A percentile compares a stretch with the other conserved stretches of the same genome.
Conservation (phyloP, 2,797 vertebrate species). For the Spinus olivaceus region DNA sequence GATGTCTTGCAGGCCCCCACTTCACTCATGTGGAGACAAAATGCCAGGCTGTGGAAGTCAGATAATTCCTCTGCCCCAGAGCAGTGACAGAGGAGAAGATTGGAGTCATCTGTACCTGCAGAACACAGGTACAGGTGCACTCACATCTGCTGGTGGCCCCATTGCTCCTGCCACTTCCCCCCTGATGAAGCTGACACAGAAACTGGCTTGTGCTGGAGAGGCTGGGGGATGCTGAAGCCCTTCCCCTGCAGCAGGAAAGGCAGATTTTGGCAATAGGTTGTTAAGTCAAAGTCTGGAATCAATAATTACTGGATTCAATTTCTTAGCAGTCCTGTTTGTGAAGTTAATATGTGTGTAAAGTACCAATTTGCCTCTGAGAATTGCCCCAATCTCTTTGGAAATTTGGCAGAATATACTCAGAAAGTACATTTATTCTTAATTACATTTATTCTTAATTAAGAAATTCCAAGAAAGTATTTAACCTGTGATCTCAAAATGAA, state of each 20-base stretch:
- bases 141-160: fast-evolving
- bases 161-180: neutral
- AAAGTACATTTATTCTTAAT: neutral
- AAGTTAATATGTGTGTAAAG: neutral
- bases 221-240: neutral
- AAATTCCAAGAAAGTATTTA: neutral
- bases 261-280: neutral
- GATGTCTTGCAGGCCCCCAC: neutral
- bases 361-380: neutral
- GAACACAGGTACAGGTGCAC: neutral
- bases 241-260: neutral
- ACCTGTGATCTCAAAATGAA: neutral
- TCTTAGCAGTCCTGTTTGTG: neutral
- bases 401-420: neutral
- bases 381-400: neutral
- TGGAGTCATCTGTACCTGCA: neutral
- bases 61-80: neutral
- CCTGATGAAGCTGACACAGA: neutral
- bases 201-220: neutral
- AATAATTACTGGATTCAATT: neutral
- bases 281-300: neutral
- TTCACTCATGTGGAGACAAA: neutral
- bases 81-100: neutral
- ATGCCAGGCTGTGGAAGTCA: neutral
- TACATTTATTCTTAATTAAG: neutral